Evolutionary conservation across 92 coral and sea anemone genomes (phyloP).

Genomic region (Blastomussa wellsi): DNA sequence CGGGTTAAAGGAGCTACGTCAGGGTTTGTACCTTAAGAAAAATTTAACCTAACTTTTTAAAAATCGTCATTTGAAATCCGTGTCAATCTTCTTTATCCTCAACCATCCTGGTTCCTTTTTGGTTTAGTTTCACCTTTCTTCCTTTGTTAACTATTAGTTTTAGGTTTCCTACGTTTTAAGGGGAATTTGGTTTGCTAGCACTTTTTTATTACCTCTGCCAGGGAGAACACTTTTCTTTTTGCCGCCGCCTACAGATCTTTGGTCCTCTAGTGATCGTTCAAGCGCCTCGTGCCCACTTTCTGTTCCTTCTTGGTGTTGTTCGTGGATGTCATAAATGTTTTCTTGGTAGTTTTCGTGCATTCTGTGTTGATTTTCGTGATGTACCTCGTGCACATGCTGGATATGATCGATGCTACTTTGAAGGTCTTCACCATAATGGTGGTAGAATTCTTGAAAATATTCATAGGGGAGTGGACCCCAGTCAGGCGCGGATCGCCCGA

Average conservation of each 20-base stretch:
- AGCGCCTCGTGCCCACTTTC: slow-evolving; percentile 34
- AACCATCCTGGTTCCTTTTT: too few species aligned
- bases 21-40: too few species aligned
- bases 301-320: slow-evolving; percentile 25
- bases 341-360: slow-evolving; percentile 36
- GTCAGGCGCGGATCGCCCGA: slow-evolving; percentile 31
- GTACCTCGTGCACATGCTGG: slow-evolving; percentile 27
- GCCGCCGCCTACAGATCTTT: background rate
- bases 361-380: slow-evolving; percentile 41
- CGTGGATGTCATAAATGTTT: slow-evolving; percentile 20
- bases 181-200: too few species aligned
- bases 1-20: too few species aligned
- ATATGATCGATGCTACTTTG: slow-evolving; percentile 24
- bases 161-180: too few species aligned
- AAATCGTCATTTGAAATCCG: too few species aligned
- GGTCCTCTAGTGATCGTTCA: slow-evolving; percentile 28
- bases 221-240: background rate
- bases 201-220: background rate
- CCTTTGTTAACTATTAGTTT: too few species aligned
- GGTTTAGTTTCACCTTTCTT: too few species aligned
- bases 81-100: too few species aligned
- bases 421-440: slow-evolving; percentile 27
- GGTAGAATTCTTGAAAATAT: slow-evolving; percentile 35
- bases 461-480: slow-evolving; percentile 35
- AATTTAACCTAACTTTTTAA: too few species aligned